Conservation (phyloP, 2,797 vertebrate genomes). For the Heliangelus exortis region DNA sequence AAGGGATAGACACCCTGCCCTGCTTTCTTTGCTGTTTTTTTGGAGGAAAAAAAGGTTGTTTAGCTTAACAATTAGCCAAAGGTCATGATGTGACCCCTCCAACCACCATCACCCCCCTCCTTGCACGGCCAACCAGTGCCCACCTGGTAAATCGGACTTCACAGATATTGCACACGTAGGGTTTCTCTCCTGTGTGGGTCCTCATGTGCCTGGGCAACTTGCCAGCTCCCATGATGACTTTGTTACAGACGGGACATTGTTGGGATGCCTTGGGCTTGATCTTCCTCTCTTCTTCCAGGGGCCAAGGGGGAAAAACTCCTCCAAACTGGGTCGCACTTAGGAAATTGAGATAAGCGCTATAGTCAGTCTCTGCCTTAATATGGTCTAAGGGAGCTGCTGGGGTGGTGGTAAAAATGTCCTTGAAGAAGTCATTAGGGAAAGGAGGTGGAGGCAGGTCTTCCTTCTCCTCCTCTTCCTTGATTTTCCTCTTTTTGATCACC, state of each 20-base stretch:
- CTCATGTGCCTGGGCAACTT: slow-evolving; percentile 98
- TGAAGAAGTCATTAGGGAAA: slow-evolving; percentile 91
- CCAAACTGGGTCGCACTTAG: slow-evolving; percentile 91
- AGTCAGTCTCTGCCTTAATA: slow-evolving; percentile 94
- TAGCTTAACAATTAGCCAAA: not conserved
- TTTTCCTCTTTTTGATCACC: slow-evolving; percentile 92
- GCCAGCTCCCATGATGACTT: slow-evolving; percentile 97
- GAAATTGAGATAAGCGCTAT: slow-evolving; percentile 93
- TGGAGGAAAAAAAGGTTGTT: no score
- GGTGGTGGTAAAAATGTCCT: slow-evolving; percentile 88
- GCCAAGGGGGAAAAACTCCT: slow-evolving; percentile 93
- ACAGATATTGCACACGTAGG: slow-evolving; percentile 98
- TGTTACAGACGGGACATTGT: slow-evolving; percentile 98
- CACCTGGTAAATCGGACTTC: slow-evolving; percentile 99
- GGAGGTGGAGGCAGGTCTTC: slow-evolving; percentile 87
- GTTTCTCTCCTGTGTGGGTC: slow-evolving; percentile 98
- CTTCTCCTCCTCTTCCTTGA: slow-evolving; percentile 93
- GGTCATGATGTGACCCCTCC: not conserved
- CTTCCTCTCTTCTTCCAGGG: slow-evolving; percentile 95
- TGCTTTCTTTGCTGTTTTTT: not conserved
- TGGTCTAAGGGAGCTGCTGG: slow-evolving; percentile 83
- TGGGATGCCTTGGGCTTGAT: slow-evolving; percentile 98
- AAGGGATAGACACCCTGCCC: not conserved
- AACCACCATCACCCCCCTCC: not conserved
- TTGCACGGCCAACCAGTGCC: not conserved